Evolutionary conservation across 2,113 vertebrate genomes (phyloP), one percentile per base, ranked within the genome.

Genomic region (Bujurquina vittata): DNA sequence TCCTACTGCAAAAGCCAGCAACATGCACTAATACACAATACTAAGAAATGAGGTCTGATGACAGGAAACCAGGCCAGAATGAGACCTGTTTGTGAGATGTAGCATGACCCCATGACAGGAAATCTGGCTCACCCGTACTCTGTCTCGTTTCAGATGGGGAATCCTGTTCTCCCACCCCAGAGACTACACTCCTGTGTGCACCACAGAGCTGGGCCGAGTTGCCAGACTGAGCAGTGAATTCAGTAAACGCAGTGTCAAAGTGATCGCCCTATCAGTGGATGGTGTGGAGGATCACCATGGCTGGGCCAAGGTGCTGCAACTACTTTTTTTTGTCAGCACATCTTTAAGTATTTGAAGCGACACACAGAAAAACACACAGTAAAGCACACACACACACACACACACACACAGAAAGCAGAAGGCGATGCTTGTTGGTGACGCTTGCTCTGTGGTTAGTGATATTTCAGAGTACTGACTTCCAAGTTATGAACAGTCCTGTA

Each of bases 161-260:
- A 95, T 99, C 89, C 95, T 99, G 72, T 99, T 99, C 93, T 98
- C 98, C 20, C 98, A 99, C 87, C 98, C 98, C 0, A 94, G 94
- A 52, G 98, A 99, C 91, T 99, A 97, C 88, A 99, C 97, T 0
- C 98, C 98, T 0, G 97, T 99, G 35, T 99, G 98, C 84, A 99
- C 98, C 90, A 99, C 97, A 0, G 98, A 99, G 93, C 96, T 99
- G 3, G 98, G 97, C 40, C 93, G 96, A 75, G 97, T 96, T 0
- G 96, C 95, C 0, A 94, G 94, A 74, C 89, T 99, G 88, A 94
- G 94, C 0, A 29, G 88, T 0, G 96, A 99, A 90, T 99, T 99
- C 93, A 89, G 88, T 60, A 97, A 97, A 87, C 97, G 96, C 60
- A 93, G 95, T 0, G 95, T 98, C 37, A 98, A 97, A 87, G 88